Conservation (phyloP, 35 echinoderm and acorn worm genomes). For the Patiria miniata region DNA sequence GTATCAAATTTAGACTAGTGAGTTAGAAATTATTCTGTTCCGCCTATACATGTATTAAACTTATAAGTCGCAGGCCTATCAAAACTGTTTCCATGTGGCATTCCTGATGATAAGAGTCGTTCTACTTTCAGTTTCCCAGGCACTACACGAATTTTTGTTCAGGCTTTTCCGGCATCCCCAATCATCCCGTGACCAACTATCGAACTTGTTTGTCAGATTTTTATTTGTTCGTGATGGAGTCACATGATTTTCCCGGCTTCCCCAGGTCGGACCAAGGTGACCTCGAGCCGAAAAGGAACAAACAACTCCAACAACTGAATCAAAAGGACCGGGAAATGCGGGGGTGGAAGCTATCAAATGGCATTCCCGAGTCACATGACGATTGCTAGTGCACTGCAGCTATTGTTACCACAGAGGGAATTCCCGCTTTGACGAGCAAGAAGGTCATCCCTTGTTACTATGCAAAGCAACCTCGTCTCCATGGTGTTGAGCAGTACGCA, state of each 20-base stretch:
- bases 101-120: too few species aligned
- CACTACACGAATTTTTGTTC: not conserved
- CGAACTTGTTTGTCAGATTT: not conserved
- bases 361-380: not conserved
- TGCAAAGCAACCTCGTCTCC: too few species aligned
- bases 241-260: too few species aligned
- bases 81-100: too few species aligned
- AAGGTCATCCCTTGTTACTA: not conserved
- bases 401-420: not conserved
- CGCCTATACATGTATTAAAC: too few species aligned
- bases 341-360: not conserved
- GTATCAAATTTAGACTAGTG: too few species aligned
- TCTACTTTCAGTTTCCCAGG: constrained; percentile 7
- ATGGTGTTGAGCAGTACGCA: too few species aligned
- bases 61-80: too few species aligned
- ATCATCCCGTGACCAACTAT: not conserved
- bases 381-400: not conserved
- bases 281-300: not conserved
- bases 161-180: not conserved
- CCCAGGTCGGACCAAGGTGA: not conserved
- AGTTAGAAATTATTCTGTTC: too few species aligned
- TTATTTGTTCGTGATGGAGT: not conserved
- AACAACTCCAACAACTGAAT: not conserved
- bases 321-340: not conserved
- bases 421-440: not conserved